phyloP scores from a whole-genome alignment of 2,113 vertebrate species.

The Bothrops jararaca region DNA sequence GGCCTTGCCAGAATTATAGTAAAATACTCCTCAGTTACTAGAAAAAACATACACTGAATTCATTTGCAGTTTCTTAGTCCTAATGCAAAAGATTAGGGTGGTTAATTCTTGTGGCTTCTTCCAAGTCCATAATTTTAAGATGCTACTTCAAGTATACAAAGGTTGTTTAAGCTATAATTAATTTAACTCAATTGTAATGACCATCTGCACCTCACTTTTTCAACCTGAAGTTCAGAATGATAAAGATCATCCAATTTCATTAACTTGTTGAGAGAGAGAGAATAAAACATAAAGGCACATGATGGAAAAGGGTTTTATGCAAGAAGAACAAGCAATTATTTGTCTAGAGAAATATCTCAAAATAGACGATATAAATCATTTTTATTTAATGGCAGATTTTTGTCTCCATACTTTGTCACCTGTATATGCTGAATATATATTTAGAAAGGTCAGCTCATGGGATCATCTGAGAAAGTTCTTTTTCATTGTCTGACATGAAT shows the following conservation, averaged over 20 bases:
- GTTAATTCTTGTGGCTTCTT: neutral
- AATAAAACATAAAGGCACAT: neutral
- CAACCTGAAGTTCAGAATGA: neutral
- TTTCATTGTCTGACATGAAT: conserved; percentile 55
- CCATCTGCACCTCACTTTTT: neutral
- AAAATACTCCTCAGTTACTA: neutral
- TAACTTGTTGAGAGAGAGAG: neutral
- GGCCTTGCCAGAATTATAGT: neutral
- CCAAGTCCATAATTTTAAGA: neutral
- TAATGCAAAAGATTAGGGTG: neutral
- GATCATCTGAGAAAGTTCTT: conserved; percentile 55
- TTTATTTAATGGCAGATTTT: conserved; percentile 62
- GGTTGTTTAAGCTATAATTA: neutral
- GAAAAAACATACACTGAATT: neutral
- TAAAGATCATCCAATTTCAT: neutral
- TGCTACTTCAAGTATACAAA: neutral
- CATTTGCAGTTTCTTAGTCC: neutral
- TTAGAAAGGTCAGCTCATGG: conserved; percentile 70
- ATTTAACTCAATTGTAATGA: neutral
- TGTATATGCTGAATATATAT: conserved; percentile 65
- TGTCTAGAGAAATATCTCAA: neutral
- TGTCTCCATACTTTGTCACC: conserved; percentile 53
- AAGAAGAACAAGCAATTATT: neutral
- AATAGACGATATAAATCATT: conserved; percentile 38
- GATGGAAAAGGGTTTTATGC: neutral